Percentiles rank a stretch among this genome's conserved stretches.
Conservation (phyloP, 2,113 vertebrate genomes). For the Isichthys henryi region DNA sequence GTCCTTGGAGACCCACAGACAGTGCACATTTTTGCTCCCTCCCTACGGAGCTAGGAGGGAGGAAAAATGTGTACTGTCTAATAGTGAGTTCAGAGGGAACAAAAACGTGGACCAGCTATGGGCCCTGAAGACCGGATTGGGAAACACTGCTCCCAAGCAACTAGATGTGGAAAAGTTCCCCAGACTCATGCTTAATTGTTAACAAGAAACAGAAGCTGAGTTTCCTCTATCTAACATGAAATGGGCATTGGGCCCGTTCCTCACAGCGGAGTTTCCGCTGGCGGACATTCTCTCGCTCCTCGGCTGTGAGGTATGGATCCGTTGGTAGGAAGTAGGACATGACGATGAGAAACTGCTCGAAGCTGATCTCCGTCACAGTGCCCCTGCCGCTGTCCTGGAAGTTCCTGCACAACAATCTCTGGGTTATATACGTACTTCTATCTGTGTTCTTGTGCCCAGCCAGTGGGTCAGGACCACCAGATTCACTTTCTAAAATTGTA, state of each 20-base stretch:
- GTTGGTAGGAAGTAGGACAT: slow-evolving; percentile 88
- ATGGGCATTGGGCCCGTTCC: slow-evolving; percentile 22
- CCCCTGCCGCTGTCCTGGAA: slow-evolving; percentile 60
- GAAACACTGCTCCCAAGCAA: background rate
- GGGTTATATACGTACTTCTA: background rate
- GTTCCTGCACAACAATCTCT: slow-evolving; percentile 60
- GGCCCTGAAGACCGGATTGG: background rate
- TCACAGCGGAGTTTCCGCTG: slow-evolving; percentile 82
- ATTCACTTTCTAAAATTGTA: background rate
- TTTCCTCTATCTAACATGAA: background rate
- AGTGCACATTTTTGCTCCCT: background rate
- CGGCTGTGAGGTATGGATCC: slow-evolving; percentile 58
- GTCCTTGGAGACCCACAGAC: background rate
- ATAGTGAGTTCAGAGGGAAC: background rate
- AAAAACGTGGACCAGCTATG: background rate
- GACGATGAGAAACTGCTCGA: slow-evolving; percentile 85
- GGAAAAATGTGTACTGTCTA: background rate
- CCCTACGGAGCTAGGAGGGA: background rate
- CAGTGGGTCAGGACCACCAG: background rate
- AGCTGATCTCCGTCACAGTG: slow-evolving; percentile 68
- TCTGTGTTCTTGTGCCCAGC: background rate
- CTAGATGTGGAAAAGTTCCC: background rate
- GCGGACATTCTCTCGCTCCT: slow-evolving; percentile 63
- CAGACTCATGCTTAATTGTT: background rate
- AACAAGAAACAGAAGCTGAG: background rate